Evolutionary conservation across 2,113 vertebrate genomes (phyloP), one percentile per base, ranked within the genome.

Genomic region (Grantiella picta): DNA sequence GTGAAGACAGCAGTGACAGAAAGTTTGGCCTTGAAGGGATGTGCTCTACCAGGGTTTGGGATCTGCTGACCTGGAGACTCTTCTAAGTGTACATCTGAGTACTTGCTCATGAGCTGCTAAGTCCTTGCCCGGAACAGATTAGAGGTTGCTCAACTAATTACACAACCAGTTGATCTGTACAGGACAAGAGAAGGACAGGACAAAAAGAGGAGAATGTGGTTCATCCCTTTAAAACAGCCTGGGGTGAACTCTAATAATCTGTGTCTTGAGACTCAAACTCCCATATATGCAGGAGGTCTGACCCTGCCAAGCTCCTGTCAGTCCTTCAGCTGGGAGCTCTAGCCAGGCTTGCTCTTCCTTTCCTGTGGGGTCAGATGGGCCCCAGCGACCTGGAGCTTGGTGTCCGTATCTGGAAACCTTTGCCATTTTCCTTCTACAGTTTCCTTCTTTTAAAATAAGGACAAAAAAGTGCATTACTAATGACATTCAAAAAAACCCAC

Each of bases 391-490:
- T 63, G 72, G 18, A 54, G 16, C n/a, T 83, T 4, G 1, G 3
- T 18, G 15, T 73, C 76, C 24, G 2, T 40, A 27, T 66, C 45
- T 89, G 63, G 36, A 84, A 89, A 87, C 17, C 22, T 33, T 25
- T 40, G 49, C 17, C 1, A 0, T 49, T 90, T 79, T 38, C 47
- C 81, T 92, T 79, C 57, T 44, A 25, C 33, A 31, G 18, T 29
- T 84, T 78, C 16, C 49, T 71, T 84, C 50, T 85, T 87, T 78
- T n/a, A 81, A 94, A 89, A 54, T 31, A 61, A 8, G 59, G 42
- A 50, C 10, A 0, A 29, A 27, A 78, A 49, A 64, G 56, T 15
- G 2, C 15, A 40, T 49, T 60, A 72, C 5, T 38, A 79, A 72
- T 36, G 13, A 31, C 36, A 53, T 38, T 61, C 0, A 40, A 75